phyloP scores from a whole-genome alignment of 2,888 invertebrate genomes.

The Apodemia hepburni region DNA sequence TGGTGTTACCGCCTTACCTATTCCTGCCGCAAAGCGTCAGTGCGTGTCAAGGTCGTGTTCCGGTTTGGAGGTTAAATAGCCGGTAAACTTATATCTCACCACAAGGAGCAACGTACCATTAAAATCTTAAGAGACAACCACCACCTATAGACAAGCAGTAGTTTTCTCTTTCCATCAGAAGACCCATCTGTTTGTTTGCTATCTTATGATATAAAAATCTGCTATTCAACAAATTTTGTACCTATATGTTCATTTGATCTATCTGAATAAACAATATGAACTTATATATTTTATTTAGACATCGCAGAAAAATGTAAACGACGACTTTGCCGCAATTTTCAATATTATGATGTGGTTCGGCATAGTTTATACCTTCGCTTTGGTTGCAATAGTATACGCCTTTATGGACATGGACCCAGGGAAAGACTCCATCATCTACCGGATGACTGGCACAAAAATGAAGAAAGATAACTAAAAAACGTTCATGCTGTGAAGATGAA shows the following conservation, averaged over 20 bases:
- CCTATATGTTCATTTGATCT: not conserved
- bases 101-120: too few relatives aligned
- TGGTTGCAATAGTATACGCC: constrained; percentile 90
- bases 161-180: too few relatives aligned
- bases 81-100: too few relatives aligned
- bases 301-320: constrained; percentile 27
- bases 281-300: not conserved
- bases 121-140: too few relatives aligned
- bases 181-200: too few relatives aligned
- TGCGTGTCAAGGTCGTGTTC: too few relatives aligned
- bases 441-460: constrained; percentile 98
- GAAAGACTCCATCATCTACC: constrained; percentile 98
- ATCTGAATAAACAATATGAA: not conserved
- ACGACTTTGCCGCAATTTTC: constrained; percentile 91
- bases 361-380: constrained; percentile 85
- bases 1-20: too few relatives aligned
- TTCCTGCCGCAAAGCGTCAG: too few relatives aligned
- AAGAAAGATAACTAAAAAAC: constrained; percentile 94
- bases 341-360: constrained; percentile 94
- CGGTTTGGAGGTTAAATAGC: too few relatives aligned
- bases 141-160: too few relatives aligned
- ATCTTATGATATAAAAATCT: not conserved
- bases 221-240: not conserved
- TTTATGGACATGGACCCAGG: constrained; percentile 99
- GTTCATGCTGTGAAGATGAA: not conserved